Base-by-base conservation (phyloP, 2,888 invertebrate species). In the Melanargia galathea region DNA sequence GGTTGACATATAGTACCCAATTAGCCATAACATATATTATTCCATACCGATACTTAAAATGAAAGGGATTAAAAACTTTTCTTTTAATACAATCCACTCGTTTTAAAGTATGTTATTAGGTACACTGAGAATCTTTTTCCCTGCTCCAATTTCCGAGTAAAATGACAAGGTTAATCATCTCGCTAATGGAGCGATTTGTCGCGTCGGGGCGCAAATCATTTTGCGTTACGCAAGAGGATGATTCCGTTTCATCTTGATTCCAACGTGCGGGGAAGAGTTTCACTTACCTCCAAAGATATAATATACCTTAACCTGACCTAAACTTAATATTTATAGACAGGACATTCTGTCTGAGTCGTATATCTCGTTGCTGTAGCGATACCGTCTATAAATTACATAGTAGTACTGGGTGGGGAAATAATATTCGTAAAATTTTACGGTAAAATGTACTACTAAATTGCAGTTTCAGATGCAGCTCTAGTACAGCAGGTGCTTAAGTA, bases 211-310 rank as follows among this genome's bases (percentile, higher is more conserved):
- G 26, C 45, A 45, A 57, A 46, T 45, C 57, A 57, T 57, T 33
- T 30, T 13, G 20, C 18, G 40, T 49, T 61, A 55, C 40, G 51
- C 46, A 61, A 57, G 26, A 16, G 35, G 18, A 57, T 33, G 57
- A 46, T 45, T 57, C 11, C 30, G 46, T 52, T 35, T 43, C 48
- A n/a, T 43, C 59, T 55, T 38, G 20, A 58, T 61, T 64, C 64
- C 61, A 58, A 49, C 59, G 55, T 35, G 11, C 54, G 30, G 38
- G 18, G 54, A 66, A 59, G 62, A 66, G 51, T 55, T 62, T 61
- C n/a, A 16, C 10, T 43, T 10, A 16, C 18, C 4, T 30, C n/a
- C 26, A 46, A 18, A 46, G 24, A 30, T 13, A n/a, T 48, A 11
- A n/a, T n/a, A n/a, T n/a, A n/a, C n/a, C n/a, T n/a, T n/a, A n/a